Evolutionary conservation across 2,888 invertebrate genomes (phyloP), one percentile per base, ranked within the genome.

Genomic region (Cyclophora albipunctata): DNA sequence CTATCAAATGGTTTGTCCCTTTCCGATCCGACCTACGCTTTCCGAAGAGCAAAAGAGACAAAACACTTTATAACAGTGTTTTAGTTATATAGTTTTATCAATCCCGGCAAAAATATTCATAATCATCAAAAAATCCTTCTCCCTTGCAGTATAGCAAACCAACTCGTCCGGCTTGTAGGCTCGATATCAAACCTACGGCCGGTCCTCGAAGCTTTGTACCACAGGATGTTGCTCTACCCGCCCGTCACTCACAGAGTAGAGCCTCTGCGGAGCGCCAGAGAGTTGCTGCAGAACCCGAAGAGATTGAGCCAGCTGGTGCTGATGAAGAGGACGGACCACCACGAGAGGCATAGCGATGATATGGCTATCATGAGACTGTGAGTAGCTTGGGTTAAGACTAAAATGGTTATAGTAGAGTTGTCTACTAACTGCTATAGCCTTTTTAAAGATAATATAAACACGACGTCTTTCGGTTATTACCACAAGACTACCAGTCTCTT

Each of bases 141-240:
- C 33, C 42, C 34, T 66, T 70, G 3, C 70, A 96, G 96, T 73
- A 97, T 98, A 67, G 96, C 96, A 5, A 95, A 95, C 49, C 96
- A 97, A 72, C 85, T 98, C 50, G 94, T 98, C 1, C 91, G 97
- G 7, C 85, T 98, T 42, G 96, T 98, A 0, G 98, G 98, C 0
- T 93, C 95, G 41, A 94, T 96, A 34, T 93, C 95, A 0, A 93
- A 93, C n/a, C 82, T 98, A 45, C 91, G 98, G 7, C 97, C 98
- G 5, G 97, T 98, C 43, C 82, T 98, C 45, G 98, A 98, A 75
- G 97, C 98, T 0, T 89, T 98, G 2, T 98, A 98, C 73, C 98
- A 98, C 78, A 91, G 98, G 50, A 96, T 98, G 94, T 83, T 98
- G 3, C 89, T 98, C 0, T 93, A 97, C 78, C 97, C 98, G 7